Conservation (phyloP, 1,140 invertebrate genomes). For the Oscheius sp. region DNA sequence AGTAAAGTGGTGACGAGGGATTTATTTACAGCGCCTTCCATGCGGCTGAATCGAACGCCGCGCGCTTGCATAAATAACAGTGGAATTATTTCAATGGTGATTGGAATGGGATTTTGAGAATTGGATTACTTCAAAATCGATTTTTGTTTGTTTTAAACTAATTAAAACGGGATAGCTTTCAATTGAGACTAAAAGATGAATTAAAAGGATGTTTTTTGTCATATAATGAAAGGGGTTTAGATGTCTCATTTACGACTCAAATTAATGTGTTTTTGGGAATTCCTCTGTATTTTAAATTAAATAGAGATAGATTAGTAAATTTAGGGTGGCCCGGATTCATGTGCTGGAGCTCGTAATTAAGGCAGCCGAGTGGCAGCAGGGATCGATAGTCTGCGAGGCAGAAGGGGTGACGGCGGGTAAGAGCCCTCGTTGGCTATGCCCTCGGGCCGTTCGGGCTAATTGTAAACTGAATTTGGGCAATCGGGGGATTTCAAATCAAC, state of each 20-base stretch:
- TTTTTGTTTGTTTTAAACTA: background rate
- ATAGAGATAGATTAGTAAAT: background rate
- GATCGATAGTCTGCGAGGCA: background rate
- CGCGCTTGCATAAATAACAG: too few species aligned
- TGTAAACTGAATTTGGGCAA: too few species aligned
- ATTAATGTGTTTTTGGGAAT: background rate
- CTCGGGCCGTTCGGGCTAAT: too few species aligned
- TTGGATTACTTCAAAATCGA: background rate
- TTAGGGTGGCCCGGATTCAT: background rate
- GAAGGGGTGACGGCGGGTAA: background rate
- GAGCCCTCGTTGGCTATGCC: too few species aligned
- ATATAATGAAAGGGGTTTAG: too few species aligned
- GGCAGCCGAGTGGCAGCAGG: conserved; percentile 5
- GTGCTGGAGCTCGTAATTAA: background rate
- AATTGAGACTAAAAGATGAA: background rate
- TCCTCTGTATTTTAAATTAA: background rate
- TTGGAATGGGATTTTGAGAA: background rate
- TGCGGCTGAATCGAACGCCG: background rate
- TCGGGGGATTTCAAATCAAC: too few species aligned
- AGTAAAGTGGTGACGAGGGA: background rate
- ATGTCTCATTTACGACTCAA: too few species aligned
- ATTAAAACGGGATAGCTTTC: background rate
- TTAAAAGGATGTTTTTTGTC: background rate
- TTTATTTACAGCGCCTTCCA: background rate
- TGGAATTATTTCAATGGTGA: too few species aligned